Evolutionary conservation across 1,140 invertebrate species (phyloP).

Genomic region (Galleria mellonella): DNA sequence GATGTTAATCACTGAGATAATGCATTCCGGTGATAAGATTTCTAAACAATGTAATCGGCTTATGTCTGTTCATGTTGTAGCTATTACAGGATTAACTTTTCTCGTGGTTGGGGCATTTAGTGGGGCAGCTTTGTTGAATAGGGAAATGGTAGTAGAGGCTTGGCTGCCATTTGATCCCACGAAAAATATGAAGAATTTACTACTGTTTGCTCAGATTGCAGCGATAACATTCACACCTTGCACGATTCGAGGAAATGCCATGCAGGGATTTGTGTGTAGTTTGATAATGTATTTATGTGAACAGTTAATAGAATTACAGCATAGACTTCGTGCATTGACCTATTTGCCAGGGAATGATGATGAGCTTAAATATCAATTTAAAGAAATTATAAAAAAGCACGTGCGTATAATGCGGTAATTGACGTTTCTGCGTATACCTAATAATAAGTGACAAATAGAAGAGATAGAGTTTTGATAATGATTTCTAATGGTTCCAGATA

Average conservation of each 20-base stretch:
- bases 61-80: conserved; percentile 33
- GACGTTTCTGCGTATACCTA: too few relatives aligned
- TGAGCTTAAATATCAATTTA: conserved; percentile 31
- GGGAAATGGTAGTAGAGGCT: conserved; percentile 41
- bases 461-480: neutral
- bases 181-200: conserved; percentile 30
- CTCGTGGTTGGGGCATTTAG: conserved; percentile 26
- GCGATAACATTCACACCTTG: conserved; percentile 30
- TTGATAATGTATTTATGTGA: conserved; percentile 58
- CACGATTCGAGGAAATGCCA: conserved; percentile 38
- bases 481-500: conserved; percentile 32
- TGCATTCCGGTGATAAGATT: conserved; percentile 39
- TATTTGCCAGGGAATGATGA: conserved; percentile 25
- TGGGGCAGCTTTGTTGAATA: conserved; percentile 28
- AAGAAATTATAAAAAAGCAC: conserved; percentile 46
- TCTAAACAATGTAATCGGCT: conserved; percentile 24
- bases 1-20: conserved; percentile 36
- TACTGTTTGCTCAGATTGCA: conserved; percentile 33
- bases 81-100: conserved; percentile 26
- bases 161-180: conserved; percentile 54
- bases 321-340: conserved; percentile 25
- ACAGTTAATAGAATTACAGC: conserved; percentile 43
- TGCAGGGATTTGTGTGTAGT: conserved; percentile 50
- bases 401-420: conserved; percentile 46
- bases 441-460: too few relatives aligned